Evolutionary conservation across 1,140 invertebrate genomes (phyloP), one percentile per base, ranked within the genome.

Genomic region (Heliconius hermathena): DNA sequence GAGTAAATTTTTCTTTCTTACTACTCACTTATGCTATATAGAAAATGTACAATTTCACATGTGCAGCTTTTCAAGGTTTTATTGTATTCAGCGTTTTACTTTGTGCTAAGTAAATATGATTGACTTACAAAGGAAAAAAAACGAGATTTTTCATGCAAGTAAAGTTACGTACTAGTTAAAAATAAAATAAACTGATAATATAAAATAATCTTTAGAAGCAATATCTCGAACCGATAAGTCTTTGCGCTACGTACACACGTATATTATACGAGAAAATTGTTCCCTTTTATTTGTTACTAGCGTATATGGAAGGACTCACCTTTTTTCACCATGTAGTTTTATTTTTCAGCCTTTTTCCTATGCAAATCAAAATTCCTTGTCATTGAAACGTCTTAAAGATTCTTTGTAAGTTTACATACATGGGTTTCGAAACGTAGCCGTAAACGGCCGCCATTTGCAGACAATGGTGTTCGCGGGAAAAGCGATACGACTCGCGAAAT

Each of bases 371-470:
- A 90, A 90, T 91, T 89, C 89, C 83, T 82, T 89, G 88, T 90
- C 89, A 89, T 88, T 88, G 85, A 86, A 83, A 91, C 85, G 89
- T 90, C 88, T 88, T 88, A 84, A 87, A 89, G 85, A 90, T 89
- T 90, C 87, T 88, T 88, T 86, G 85, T 84, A 83, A 80, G 82
- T 85, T 91, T 90, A 91, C 90, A 89, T 91, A 93, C 90, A 92
- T 92, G 91, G 90, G n/a, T 87, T 88, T 90, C 77, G 84, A 90
- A 89, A 90, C 89, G 91, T 86, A 86, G 76, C 88, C 90, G 85
- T 89, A 93, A 88, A 85, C 88, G 89, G 87, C 83, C 75, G 88
- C 87, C 88, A 93, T 93, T 93, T 93, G 92, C 92, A 93, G 91
- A 93, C 91, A 93, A 93, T 93, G 87, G 91, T 84, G 88, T 86